Evolutionary conservation across 2,797 vertebrate species (phyloP), one percentile per base, ranked within the genome.

Genomic region (Champsocephalus esox): DNA sequence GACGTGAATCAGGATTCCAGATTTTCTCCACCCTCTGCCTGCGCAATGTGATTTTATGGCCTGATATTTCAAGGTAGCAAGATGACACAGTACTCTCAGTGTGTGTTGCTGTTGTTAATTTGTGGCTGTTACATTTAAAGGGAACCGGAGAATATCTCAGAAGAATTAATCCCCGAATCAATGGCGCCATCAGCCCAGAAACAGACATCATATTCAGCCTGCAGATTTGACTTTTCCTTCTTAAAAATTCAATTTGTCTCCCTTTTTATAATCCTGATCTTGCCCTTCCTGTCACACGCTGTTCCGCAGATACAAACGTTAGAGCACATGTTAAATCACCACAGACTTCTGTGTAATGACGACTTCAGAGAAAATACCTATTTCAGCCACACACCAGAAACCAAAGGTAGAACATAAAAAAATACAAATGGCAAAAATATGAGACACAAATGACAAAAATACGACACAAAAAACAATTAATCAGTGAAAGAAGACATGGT

Each of bases 1-100:
- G 90, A 91, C n/a, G 3, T 2, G 87, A 89, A 88, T 93, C 77
- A 13, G 70, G 78, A 92, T 85, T 74, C 71, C 78, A 21, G 24
- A 66, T 79, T 85, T 75, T 56, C 73, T 69, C 67, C 83, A 52
- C 43, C 66, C 51, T 59, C 46, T 38, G 72, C 73, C 52, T 51
- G 24, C 55, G 66, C 46, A 2, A 2, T 51, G 12, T 11, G 46
- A 75, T 67, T 81, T 79, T 46, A 71, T 59, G 72, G 52, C 32
- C 56, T 2, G 8, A 43, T 44, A 14, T 45, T 57, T 66, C 12
- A 52, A 71, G 59, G 64, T 17, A 60, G 54, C 64, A 68, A 50
- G 60, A n/a, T 41, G 63, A 71, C 57, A 57, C 71, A 68, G 28
- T 57, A 32, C 48, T 55, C 21, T 11, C 3, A 55, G 8, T 38